phyloP scores from a whole-genome alignment of 2,113 vertebrate genomes.

The Notechis scutatus region DNA sequence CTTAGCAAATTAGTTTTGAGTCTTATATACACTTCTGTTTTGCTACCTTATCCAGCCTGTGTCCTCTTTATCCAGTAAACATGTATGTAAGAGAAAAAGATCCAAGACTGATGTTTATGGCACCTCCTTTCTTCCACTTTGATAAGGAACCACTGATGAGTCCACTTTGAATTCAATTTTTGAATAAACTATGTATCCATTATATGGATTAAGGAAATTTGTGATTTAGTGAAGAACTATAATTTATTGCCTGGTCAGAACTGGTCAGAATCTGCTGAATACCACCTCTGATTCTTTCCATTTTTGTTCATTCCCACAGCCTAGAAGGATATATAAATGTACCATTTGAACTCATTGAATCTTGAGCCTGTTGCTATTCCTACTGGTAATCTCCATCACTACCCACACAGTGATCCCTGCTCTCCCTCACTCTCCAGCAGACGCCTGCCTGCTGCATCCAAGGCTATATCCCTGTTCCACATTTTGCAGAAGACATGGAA shows the following conservation, averaged over 20 bases:
- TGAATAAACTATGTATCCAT: background rate
- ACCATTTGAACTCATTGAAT: background rate
- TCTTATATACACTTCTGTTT: background rate
- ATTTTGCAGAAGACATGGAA: background rate
- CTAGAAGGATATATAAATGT: background rate
- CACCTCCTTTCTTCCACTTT: background rate
- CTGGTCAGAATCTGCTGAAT: no score
- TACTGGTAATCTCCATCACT: background rate
- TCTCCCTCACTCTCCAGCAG: background rate
- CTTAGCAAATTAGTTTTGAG: background rate
- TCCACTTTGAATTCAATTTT: background rate
- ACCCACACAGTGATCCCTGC: background rate
- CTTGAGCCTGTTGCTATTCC: background rate
- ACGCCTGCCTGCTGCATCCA: background rate
- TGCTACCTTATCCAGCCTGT: background rate
- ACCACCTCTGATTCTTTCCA: no score
- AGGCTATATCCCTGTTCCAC: background rate
- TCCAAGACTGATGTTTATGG: background rate
- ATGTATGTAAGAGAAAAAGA: background rate
- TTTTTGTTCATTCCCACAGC: background rate
- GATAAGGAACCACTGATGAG: background rate
- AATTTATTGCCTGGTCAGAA: background rate
- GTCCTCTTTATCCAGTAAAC: background rate
- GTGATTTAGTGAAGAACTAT: background rate
- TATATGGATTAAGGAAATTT: background rate